These are phyloP conservation scores for Osedax fenrisi DNA, from an alignment of 2,888 invertebrate species.

Conservation along the genomic window DNA sequence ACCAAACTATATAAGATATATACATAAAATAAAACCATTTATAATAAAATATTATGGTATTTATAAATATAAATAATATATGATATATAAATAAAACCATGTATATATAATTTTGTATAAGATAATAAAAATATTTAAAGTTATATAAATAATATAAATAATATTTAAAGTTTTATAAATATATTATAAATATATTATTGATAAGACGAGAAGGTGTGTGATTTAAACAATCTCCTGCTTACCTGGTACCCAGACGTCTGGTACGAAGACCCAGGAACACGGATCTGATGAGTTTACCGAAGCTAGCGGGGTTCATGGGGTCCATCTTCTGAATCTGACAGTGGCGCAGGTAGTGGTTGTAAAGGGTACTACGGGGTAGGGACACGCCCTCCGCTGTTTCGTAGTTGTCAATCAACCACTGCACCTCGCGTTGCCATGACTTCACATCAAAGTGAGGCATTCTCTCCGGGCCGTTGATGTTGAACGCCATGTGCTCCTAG, in stretches of 20 bases:
- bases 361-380: slow-evolving; percentile 81
- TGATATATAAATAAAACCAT: too few species aligned
- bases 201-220: too few species aligned
- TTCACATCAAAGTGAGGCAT: slow-evolving; percentile 37
- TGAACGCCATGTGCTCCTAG: background rate
- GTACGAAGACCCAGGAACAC: slow-evolving; percentile 92
- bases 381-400: slow-evolving; percentile 91
- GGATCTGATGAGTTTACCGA: slow-evolving; percentile 93
- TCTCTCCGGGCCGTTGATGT: slow-evolving; percentile 17
- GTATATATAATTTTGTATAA: too few species aligned
- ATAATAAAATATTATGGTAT: too few species aligned
- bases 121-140: too few species aligned
- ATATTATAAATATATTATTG: too few species aligned
- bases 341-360: slow-evolving; percentile 90
- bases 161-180: too few species aligned
- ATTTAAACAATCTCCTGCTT: too few species aligned
- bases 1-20: too few species aligned
- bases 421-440: slow-evolving; percentile 43
- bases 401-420: slow-evolving; percentile 90
- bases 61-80: too few species aligned
- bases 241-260: slow-evolving; percentile 81
- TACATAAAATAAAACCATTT: too few species aligned
- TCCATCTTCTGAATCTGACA: slow-evolving; percentile 76
- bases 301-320: slow-evolving; percentile 96
- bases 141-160: too few species aligned